These are phyloP conservation scores for Aegithalos caudatus DNA, from an alignment of 2,113 vertebrate species.

Conservation along the genomic window DNA sequence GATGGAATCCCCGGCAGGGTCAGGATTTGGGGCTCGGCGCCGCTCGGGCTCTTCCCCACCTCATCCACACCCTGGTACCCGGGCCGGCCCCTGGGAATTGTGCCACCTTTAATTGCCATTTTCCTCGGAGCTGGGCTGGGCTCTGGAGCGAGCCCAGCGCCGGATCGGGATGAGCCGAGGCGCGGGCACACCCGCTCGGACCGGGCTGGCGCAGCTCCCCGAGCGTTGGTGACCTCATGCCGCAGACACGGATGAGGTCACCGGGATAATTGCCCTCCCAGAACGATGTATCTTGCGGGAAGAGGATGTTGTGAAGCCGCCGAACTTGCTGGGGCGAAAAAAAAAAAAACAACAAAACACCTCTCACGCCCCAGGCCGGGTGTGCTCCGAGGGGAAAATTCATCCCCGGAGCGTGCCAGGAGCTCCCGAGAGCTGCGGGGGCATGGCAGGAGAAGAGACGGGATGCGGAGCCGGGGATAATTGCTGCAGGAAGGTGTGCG, in stretches of 20 bases:
- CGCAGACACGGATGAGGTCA: slow-evolving; percentile 60
- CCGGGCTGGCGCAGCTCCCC: background rate
- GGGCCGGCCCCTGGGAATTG: background rate
- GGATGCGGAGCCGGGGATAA: background rate
- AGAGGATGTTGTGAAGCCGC: slow-evolving; percentile 49
- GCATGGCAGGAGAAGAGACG: slow-evolving; percentile 24
- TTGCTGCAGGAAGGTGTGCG: background rate
- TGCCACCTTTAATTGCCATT: background rate
- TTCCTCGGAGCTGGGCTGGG: background rate
- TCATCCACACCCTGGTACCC: background rate
- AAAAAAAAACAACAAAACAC: background rate
- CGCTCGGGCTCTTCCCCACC: background rate
- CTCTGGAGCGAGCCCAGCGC: no score
- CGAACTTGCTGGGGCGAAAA: slow-evolving; percentile 37
- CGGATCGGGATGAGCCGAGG: background rate
- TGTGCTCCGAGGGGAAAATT: background rate
- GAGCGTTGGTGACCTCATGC: slow-evolving; percentile 53
- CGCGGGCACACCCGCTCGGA: background rate
- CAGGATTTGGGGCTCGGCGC: accelerated
- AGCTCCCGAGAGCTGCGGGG: background rate
- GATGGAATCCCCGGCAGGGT: accelerated
- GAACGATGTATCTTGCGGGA: slow-evolving; percentile 25
- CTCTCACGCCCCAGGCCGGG: background rate
- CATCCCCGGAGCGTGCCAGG: background rate
- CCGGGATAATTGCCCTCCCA: slow-evolving; percentile 18